Evolutionary conservation across 1,140 invertebrate genomes (phyloP).

Genomic region (Meloidogyne floridensis): DNA sequence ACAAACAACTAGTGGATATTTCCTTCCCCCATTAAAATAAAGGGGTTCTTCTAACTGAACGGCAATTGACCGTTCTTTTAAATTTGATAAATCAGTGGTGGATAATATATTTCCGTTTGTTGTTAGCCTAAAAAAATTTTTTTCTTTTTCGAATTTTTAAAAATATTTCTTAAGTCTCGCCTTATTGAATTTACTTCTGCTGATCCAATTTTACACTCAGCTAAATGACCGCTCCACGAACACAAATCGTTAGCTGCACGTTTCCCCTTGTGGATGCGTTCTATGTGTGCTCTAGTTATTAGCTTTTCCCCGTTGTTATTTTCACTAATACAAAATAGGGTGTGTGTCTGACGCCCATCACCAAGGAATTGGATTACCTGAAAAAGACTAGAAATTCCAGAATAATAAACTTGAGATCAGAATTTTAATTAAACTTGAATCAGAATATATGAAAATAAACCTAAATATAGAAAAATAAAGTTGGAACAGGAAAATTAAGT

Average conservation of each 20-base stretch:
- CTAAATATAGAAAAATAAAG: background rate
- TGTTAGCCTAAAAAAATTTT: constrained; percentile 22
- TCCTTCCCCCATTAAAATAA: constrained; percentile 44
- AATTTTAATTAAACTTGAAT: too few relatives aligned
- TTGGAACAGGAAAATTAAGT: too few relatives aligned
- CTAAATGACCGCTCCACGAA: constrained; percentile 61
- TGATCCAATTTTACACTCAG: constrained; percentile 59
- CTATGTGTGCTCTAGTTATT: constrained; percentile 42
- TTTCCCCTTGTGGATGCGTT: constrained; percentile 61
- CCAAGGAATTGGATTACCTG: constrained; percentile 62
- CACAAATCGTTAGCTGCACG: constrained; percentile 61
- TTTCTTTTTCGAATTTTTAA: background rate
- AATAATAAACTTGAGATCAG: constrained; percentile 8
- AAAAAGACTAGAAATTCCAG: background rate
- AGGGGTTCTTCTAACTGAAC: constrained; percentile 51
- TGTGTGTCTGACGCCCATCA: constrained; percentile 44
- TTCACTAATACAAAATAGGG: constrained; percentile 52
- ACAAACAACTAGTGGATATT: constrained; percentile 57
- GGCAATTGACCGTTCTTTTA: constrained; percentile 25
- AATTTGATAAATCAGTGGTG: background rate
- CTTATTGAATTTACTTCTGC: background rate
- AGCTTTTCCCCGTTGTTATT: constrained; percentile 39
- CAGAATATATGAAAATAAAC: background rate
- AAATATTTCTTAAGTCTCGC: background rate
- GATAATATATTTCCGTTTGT: constrained; percentile 27